These are phyloP conservation scores for Paraplagusia blochii DNA, from an alignment of 2,113 vertebrate species.

Conservation along the genomic window DNA sequence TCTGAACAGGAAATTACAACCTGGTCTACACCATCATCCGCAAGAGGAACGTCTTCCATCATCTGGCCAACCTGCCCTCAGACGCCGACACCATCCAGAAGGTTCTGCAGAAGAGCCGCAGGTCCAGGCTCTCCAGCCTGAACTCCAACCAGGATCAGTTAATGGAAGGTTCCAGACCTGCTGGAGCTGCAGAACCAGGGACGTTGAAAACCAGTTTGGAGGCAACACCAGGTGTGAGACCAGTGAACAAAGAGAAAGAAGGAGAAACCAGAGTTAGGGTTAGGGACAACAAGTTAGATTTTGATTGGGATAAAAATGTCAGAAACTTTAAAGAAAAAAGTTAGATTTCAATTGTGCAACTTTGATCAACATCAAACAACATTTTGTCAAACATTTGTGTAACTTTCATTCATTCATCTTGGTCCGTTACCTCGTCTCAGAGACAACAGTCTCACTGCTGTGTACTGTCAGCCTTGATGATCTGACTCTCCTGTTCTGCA, in stretches of 20 bases:
- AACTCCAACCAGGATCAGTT: constrained; percentile 81
- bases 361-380: too few relatives aligned
- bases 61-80: constrained; percentile 89
- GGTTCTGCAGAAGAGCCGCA: constrained; percentile 83
- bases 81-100: constrained; percentile 84
- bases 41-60: constrained; percentile 90
- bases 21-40: constrained; percentile 95
- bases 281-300: too few relatives aligned
- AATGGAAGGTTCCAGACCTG: constrained; percentile 85
- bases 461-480: too few relatives aligned
- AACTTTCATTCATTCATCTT: too few relatives aligned
- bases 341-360: too few relatives aligned
- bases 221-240: constrained; percentile 85
- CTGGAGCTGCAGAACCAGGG: constrained; percentile 84
- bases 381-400: too few relatives aligned
- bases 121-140: constrained; percentile 79
- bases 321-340: too few relatives aligned
- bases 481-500: constrained; percentile 36
- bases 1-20: constrained; percentile 89
- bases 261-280: too few relatives aligned
- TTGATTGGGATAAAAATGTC: too few relatives aligned
- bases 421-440: too few relatives aligned
- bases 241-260: too few relatives aligned
- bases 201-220: constrained; percentile 87
- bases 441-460: too few relatives aligned